Percentiles rank a stretch among this genome's conserved stretches.
phyloP scores from a whole-genome alignment of 2,797 vertebrate species.

The Cryptoblepharus egeriae region DNA sequence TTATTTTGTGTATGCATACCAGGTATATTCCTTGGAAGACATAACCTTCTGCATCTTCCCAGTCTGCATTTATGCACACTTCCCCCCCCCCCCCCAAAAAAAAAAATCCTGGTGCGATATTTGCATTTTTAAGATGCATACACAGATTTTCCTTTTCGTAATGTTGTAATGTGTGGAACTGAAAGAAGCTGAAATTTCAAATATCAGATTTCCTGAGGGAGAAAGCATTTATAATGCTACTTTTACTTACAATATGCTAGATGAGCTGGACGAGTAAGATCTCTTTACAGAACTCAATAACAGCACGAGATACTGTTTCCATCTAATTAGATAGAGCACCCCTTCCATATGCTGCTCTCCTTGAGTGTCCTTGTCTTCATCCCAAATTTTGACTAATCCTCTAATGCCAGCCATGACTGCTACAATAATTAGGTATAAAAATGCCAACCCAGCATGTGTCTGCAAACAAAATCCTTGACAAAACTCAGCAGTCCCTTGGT shows the following conservation, averaged over 20 bases:
- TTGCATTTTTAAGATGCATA: background rate
- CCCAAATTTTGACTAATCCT: slow-evolving; percentile 51
- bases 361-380: slow-evolving; percentile 65
- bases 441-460: slow-evolving; percentile 10
- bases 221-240: slow-evolving; percentile 36
- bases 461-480: slow-evolving; percentile 59
- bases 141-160: background rate
- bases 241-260: slow-evolving; percentile 28
- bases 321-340: slow-evolving; percentile 24
- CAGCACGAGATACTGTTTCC: slow-evolving; percentile 38
- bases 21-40: background rate
- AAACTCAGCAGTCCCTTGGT: slow-evolving; percentile 53
- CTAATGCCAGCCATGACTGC: slow-evolving; percentile 34
- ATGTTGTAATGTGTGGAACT: slow-evolving; percentile 36
- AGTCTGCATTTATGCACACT: background rate
- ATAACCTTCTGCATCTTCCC: background rate
- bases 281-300: slow-evolving; percentile 24
- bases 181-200: slow-evolving; percentile 44
- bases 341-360: slow-evolving; percentile 43
- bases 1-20: background rate
- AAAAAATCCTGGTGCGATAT: too few species aligned
- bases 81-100: too few species aligned
- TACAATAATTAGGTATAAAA: slow-evolving; percentile 47
- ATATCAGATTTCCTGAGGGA: slow-evolving; percentile 2
- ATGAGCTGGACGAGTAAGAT: background rate